Base-by-base conservation (phyloP, 2,113 vertebrate genomes). In the Amblyopsis rosae region DNA sequence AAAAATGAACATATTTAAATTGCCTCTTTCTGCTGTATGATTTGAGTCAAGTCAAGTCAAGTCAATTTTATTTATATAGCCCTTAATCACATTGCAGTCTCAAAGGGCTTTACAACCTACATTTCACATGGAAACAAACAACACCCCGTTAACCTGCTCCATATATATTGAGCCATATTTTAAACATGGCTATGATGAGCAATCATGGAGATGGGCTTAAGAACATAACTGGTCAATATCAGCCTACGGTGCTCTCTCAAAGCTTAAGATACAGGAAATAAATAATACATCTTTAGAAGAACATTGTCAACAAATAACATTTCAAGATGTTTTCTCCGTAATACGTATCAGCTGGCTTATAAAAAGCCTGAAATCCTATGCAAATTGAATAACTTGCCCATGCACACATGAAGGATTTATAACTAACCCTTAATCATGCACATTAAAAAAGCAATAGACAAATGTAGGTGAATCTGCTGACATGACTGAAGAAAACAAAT, bases 141-240 rank as follows among this genome's bases (percentile, higher is more conserved):
- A n/a, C n/a, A n/a, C n/a, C n/a, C n/a, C n/a, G n/a, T n/a, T n/a
- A n/a, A n/a, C n/a, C n/a, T n/a, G n/a, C n/a, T n/a, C n/a, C n/a
- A n/a, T n/a, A n/a, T n/a, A n/a, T n/a, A n/a, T n/a, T n/a, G n/a
- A 83, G 82, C 73, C 77, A 86, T 81, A 80, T 91, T 87, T 91
- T 82, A 90, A 91, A 89, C 85, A 92, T 91, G 72, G 73, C 88
- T 88, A 92, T 91, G 88, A 90, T 89, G 88, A 93, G 91, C 26
- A 26, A 26, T 85, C 72, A 82, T 82, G 73, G 83, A 91, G 88
- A 91, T 89, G 86, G 86, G 77, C 82, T 84, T 61, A 72, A 86
- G 84, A 89, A 83, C 82, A 87, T 90, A 92, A 93, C 90, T 90
- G 90, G 80, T 87, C 76, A 19, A 62, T 83, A 87, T 89, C 83